These are phyloP conservation scores for Drosophila lacertosa DNA, from an alignment of 1,140 invertebrate genomes.

Conservation along the genomic window DNA sequence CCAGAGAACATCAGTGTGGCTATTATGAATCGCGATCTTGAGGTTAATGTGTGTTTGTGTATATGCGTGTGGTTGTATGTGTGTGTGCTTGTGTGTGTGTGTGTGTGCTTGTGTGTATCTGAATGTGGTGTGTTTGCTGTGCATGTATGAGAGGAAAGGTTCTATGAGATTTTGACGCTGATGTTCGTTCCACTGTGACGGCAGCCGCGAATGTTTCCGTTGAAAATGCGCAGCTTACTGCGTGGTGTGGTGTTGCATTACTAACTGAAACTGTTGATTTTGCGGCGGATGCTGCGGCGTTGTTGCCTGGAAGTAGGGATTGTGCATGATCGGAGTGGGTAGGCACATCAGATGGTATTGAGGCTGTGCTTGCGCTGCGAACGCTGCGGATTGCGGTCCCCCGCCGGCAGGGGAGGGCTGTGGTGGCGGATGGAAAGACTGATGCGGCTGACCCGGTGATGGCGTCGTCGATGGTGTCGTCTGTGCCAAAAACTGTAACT, in stretches of 20 bases:
- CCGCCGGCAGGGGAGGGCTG: slow-evolving; percentile 86
- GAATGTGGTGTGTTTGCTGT: slow-evolving; percentile 34
- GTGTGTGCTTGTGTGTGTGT: slow-evolving; percentile 18
- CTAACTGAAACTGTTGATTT: slow-evolving; percentile 70
- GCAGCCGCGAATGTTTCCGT: slow-evolving; percentile 18
- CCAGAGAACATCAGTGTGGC: slow-evolving; percentile 14
- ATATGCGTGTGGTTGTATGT: slow-evolving; percentile 14
- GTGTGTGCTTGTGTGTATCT: slow-evolving; percentile 34
- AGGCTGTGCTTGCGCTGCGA: slow-evolving; percentile 71
- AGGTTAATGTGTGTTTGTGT: slow-evolving; percentile 18
- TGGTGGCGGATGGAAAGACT: slow-evolving; percentile 86
- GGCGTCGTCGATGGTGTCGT: slow-evolving; percentile 87
- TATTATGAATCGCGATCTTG: slow-evolving; percentile 7
- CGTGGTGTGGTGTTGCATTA: slow-evolving; percentile 80
- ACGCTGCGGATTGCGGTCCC: slow-evolving; percentile 83
- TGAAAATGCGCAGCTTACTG: slow-evolving; percentile 61
- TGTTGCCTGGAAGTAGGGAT: slow-evolving; percentile 66
- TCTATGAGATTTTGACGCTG: slow-evolving; percentile 45
- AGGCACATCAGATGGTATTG: slow-evolving; percentile 86
- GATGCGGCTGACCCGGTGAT: slow-evolving; percentile 87
- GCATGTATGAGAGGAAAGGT: slow-evolving; percentile 3
- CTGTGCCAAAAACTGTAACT: slow-evolving; percentile 87
- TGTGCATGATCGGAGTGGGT: slow-evolving; percentile 80
- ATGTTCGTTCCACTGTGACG: slow-evolving; percentile 28
- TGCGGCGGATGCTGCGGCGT: slow-evolving; percentile 79